Evolutionary conservation across 2,113 vertebrate species (phyloP), one percentile per base, ranked within the genome.

Genomic region (Atlantisia rogersi): DNA sequence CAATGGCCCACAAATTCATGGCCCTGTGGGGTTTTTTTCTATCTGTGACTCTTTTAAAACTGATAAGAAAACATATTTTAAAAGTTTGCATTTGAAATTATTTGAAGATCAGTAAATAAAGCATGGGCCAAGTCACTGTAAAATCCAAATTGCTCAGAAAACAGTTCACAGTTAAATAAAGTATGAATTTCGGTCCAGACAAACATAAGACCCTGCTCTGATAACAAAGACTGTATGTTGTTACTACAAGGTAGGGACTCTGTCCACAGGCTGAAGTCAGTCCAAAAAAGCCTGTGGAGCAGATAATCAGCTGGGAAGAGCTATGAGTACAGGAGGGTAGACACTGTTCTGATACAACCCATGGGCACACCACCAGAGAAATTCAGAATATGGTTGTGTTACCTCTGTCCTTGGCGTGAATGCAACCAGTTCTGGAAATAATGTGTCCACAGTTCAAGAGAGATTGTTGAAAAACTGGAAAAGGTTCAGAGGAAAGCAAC

Each of bases 401-500:
- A 94, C 90, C 90, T 94, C 76, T 92, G 71, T 93, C 88, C 88
- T 78, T 95, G 93, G 93, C 83, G 82, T 1, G 6, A 64, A 56
- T 58, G 83, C 35, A 92, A 75, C 65, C 77, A 56, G 46, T 53
- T 92, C 82, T 88, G 92, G 82, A 95, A 95, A 87, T 22, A 87
- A 15, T 44, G 65, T 48, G 86, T 88, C 86, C 65, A 76, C 68
- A 89, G 10, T 73, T 93, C 80, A 87, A 79, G 69, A 65, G 68
- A 82, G 21, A 70, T 48, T 71, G 75, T 67, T 91, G 91, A 95
- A 93, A 97, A 93, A 95, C 26, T 96, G 95, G 88, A 92, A 93
- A 88, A 88, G 22, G 80, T 94, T 96, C 95, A 97, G 87, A 95
- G 86, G 65, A 92, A 94, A 93, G 35, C 44, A 93, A 80, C 3